A percentile compares a stretch with the other conserved stretches of the same genome.
phyloP scores from a whole-genome alignment of 2,888 invertebrate genomes.

The Aphrophora alni region DNA sequence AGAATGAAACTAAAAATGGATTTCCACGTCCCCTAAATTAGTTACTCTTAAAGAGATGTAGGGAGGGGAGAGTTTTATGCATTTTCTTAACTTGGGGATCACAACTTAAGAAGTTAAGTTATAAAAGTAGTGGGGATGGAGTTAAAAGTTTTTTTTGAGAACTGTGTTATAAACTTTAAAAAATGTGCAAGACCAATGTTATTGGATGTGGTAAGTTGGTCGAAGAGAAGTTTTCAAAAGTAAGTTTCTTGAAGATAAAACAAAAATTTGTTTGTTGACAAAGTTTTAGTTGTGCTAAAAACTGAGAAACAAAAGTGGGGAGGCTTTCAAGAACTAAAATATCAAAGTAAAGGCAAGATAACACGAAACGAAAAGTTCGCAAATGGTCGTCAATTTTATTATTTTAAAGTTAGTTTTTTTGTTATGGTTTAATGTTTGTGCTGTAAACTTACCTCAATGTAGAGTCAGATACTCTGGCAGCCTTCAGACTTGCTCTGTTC shows the following conservation, averaged over 20 bases:
- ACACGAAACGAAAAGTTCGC: neutral
- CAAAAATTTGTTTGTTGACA: neutral
- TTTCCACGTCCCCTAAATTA: neutral
- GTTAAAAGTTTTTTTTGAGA: constrained; percentile 24
- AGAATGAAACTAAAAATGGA: neutral
- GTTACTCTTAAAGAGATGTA: neutral
- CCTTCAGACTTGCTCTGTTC: constrained; percentile 22
- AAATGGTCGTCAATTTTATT: constrained; percentile 26
- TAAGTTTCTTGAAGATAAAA: neutral
- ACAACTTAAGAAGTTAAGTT: constrained; percentile 16
- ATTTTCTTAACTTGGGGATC: constrained; percentile 14
- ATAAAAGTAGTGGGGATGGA: neutral
- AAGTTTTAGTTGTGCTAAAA: constrained; percentile 34
- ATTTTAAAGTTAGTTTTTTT: neutral
- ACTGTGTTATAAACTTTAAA: constrained; percentile 32
- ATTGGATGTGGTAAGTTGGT: neutral
- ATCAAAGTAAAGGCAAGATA: neutral
- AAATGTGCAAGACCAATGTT: neutral
- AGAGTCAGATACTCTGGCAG: constrained; percentile 30
- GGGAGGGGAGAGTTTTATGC: neutral
- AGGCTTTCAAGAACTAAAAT: neutral
- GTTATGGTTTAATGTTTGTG: neutral
- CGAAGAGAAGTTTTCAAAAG: neutral
- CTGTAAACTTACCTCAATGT: neutral
- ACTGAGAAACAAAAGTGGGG: constrained; percentile 1